Base-by-base conservation (phyloP, 1,140 invertebrate species). In the Antheraea pernyi region DNA sequence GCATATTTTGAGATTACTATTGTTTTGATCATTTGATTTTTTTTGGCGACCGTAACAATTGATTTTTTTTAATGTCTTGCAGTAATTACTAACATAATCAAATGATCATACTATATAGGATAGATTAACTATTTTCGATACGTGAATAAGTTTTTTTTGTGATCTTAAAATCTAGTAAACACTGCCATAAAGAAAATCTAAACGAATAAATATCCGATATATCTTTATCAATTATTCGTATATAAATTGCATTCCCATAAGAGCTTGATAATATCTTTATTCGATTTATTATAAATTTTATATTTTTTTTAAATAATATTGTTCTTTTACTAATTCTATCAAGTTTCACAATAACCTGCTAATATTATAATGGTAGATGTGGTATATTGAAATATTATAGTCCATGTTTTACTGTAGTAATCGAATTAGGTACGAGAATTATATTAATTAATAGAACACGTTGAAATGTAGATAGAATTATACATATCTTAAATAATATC, bases 381-480 rank as follows among this genome's bases (percentile, higher is more conserved):
- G 22, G 61, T 37, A 42, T 42, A 42, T 42, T 7, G 39, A 42
- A 42, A 11, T 42, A 37, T 63, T 37, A 13, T 7, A 63, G 16
- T 63, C 30, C 22, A 37, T 63, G 61, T 63, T 63, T 30, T 63
- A 37, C 13, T 37, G 37, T 63, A 63, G 37, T 63, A 63, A 61
- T 36, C 19, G 16, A 37, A 13, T 10, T 63, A 37, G 22, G 22
- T 30, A 30, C 22, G 22, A 63, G 30, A 37, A 37, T 37, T 37
- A 37, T 63, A 63, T 13, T 63, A 37, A 63, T 37, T 6, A 53
- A 53, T 53, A 53, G 46, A 61, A 61, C 30, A 61, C 69, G 64
- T 70, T 76, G 64, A 70, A 73, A 67, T 70, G 61, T 76, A 75
- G 68, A 72, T 70, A 75, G 74, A 75, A 69, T 67, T 67, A 67